Evolutionary conservation across 2,113 vertebrate species (phyloP).

Genomic region (Haemorhous mexicanus): DNA sequence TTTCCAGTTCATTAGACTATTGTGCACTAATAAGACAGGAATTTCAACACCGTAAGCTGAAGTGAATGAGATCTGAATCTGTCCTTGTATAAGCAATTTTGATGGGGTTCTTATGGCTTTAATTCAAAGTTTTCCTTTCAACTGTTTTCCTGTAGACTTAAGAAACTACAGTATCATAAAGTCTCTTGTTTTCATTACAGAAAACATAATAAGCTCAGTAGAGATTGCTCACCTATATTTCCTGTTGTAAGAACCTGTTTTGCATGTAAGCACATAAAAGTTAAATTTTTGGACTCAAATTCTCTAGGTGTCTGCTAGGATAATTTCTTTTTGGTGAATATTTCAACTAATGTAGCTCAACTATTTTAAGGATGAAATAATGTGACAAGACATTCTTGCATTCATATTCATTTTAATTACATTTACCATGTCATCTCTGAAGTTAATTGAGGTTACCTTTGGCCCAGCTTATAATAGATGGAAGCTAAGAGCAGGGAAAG

Average conservation of each 20-base stretch:
- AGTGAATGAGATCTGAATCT: background rate
- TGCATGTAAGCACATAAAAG: background rate
- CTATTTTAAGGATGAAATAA: background rate
- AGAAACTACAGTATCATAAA: background rate
- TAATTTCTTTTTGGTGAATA: background rate
- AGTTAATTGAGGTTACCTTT: slow-evolving; percentile 10
- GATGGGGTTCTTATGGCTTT: background rate
- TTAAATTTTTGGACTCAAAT: background rate
- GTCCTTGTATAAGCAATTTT: background rate
- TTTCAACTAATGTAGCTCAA: background rate
- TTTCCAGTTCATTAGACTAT: background rate
- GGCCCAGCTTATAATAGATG: background rate
- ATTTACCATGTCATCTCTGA: background rate
- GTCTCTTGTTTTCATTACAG: background rate
- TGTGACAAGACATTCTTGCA: background rate
- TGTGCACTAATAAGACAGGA: background rate
- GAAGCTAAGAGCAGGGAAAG: background rate
- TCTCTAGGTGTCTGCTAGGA: background rate
- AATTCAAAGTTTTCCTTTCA: background rate
- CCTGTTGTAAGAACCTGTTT: background rate
- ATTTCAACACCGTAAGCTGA: background rate
- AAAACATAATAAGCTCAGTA: background rate
- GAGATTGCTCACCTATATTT: background rate
- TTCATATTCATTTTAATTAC: slow-evolving; percentile 3
- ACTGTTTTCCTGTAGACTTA: background rate